Evolutionary conservation across 2,888 invertebrate species (phyloP).

Genomic region (Dynastes tityus): DNA sequence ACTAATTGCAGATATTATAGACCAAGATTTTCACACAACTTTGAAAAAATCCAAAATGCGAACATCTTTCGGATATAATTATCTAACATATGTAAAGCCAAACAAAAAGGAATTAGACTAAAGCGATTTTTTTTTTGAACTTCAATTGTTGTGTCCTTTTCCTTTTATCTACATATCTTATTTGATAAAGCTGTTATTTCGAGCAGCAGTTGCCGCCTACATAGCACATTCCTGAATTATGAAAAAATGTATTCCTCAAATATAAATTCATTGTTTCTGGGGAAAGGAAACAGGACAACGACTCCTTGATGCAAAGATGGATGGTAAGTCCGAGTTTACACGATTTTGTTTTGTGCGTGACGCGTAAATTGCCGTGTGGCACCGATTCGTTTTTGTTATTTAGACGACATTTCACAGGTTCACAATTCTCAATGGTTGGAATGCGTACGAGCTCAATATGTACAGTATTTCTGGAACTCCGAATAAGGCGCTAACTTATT

Average conservation of each 20-base stretch:
- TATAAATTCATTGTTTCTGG: neutral
- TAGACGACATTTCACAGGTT: constrained; percentile 7
- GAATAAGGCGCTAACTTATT: neutral
- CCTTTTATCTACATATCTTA: no score
- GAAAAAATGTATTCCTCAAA: neutral
- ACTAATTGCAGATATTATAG: no score
- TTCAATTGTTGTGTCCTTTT: no score
- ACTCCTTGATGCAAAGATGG: neutral
- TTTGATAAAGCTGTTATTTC: no score
- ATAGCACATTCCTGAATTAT: neutral
- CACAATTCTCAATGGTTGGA: neutral
- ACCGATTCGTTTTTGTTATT: constrained; percentile 21
- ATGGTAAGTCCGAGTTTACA: constrained; percentile 4
- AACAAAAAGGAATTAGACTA: no score
- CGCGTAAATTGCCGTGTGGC: constrained; percentile 7
- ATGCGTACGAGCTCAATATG: neutral
- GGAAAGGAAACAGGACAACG: neutral
- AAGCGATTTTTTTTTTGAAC: no score
- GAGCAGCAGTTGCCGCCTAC: no score
- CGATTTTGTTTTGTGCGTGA: constrained; percentile 6
- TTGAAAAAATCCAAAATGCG: no score
- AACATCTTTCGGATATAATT: no score
- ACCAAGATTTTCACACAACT: no score
- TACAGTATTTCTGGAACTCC: constrained; percentile 4
- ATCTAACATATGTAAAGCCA: no score